phyloP scores from a whole-genome alignment of 2,113 vertebrate species.

The Australoheros scitulus region DNA sequence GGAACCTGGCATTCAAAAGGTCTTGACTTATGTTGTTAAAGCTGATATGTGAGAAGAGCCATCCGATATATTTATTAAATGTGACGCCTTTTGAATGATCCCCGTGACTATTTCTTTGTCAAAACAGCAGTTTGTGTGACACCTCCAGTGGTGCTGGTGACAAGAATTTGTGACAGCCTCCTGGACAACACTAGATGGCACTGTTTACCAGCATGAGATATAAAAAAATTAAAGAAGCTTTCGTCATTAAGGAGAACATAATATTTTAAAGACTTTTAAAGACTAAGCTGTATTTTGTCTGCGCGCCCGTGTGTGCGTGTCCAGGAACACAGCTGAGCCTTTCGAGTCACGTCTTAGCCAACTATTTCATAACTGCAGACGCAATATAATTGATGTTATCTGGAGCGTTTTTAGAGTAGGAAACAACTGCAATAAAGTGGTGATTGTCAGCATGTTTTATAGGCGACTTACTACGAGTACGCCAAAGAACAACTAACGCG shows the following conservation, averaged over 20 bases:
- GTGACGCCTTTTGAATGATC: constrained; percentile 41
- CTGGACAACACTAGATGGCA: constrained; percentile 48
- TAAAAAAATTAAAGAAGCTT: background rate
- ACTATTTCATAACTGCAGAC: background rate
- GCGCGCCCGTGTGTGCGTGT: background rate
- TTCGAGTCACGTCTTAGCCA: background rate
- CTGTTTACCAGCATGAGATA: constrained; percentile 35
- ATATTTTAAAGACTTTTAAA: background rate
- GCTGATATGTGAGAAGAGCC: constrained; percentile 22
- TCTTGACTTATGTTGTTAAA: constrained; percentile 29
- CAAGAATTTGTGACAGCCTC: background rate
- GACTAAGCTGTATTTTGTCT: background rate
- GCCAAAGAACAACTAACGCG: background rate
- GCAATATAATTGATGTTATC: background rate
- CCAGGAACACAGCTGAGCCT: constrained; percentile 7
- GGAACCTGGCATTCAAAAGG: constrained; percentile 14
- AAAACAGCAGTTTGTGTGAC: background rate
- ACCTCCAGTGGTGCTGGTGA: constrained; percentile 9
- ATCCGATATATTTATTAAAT: constrained; percentile 73
- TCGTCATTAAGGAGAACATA: background rate
- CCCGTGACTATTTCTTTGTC: constrained; percentile 23
- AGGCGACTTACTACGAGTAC: background rate
- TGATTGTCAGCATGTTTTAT: background rate
- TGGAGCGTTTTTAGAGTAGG: background rate
- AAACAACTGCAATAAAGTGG: constrained; percentile 1